Percentiles rank a stretch among this genome's conserved stretches.
Conservation (phyloP, 2,797 vertebrate genomes). For the Hyperoplus lanceolatus region DNA sequence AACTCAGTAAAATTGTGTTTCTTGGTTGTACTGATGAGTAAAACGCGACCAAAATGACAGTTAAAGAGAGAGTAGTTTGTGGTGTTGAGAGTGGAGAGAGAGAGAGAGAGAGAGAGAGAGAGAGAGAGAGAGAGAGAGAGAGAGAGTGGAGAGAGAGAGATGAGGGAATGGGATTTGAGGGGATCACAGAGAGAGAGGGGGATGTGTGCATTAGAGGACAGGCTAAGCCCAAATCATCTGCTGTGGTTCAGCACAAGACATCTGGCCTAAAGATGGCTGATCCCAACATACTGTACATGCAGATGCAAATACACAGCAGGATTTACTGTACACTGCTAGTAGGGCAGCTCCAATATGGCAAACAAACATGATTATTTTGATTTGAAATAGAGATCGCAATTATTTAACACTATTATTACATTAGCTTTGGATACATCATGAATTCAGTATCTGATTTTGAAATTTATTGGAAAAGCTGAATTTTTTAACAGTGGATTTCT, state of each 20-base stretch:
- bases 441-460: too few relatives aligned
- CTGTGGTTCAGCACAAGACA: constrained; percentile 66
- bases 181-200: constrained; percentile 51
- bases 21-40: neutral
- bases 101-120: neutral
- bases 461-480: too few relatives aligned
- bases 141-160: constrained; percentile 24
- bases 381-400: too few relatives aligned
- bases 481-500: too few relatives aligned
- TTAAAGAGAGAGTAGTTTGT: constrained; percentile 36
- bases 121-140: neutral
- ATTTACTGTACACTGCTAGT: constrained; percentile 11
- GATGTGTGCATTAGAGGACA: constrained; percentile 65
- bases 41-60: neutral
- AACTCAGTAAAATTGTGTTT: neutral
- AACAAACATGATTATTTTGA: too few relatives aligned
- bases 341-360: too few relatives aligned
- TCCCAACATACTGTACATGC: constrained; percentile 33
- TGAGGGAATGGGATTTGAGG: constrained; percentile 48
- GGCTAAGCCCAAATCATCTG: constrained; percentile 72
- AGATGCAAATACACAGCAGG: constrained; percentile 9
- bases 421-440: too few relatives aligned
- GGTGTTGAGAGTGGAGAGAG: constrained; percentile 23
- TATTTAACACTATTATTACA: too few relatives aligned
- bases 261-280: constrained; percentile 76